Evolutionary conservation across 2,113 vertebrate species (phyloP).

Genomic region (Channa maculata): DNA sequence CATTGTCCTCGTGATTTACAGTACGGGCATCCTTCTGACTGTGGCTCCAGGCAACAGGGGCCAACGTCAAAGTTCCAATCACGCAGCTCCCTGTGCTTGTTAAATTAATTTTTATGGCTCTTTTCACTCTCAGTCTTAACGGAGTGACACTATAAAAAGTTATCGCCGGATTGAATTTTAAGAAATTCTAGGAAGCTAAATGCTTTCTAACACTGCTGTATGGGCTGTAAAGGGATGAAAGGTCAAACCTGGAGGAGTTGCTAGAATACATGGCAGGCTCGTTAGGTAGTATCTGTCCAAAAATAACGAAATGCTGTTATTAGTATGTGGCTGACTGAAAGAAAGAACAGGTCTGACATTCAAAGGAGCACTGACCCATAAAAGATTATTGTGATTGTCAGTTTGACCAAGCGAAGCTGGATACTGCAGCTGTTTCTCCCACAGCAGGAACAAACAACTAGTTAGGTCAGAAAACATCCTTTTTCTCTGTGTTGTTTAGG

Average conservation of each 20-base stretch:
- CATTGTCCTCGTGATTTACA: constrained; percentile 44
- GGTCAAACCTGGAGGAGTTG: neutral
- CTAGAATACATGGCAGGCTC: neutral
- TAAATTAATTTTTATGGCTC: constrained; percentile 53
- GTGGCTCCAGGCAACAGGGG: constrained; percentile 14
- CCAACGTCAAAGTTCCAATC: constrained; percentile 26
- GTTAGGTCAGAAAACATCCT: constrained; percentile 17
- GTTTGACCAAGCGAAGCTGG: constrained; percentile 2
- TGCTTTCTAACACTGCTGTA: neutral
- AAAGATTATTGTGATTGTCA: constrained; percentile 16
- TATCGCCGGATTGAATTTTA: constrained; percentile 5
- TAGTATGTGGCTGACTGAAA: constrained; percentile 22
- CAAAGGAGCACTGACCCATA: constrained; percentile 20
- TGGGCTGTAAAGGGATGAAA: neutral
- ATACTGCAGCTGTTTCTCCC: constrained; percentile 20
- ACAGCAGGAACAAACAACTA: constrained; percentile 16
- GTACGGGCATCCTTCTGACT: constrained; percentile 6
- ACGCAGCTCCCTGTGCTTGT: constrained; percentile 34
- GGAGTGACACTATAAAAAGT: constrained; percentile 6
- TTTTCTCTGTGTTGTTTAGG: constrained; percentile 4
- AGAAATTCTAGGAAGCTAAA: neutral
- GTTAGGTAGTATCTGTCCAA: constrained; percentile 19
- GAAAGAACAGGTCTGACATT: constrained; percentile 31
- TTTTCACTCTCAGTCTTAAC: constrained; percentile 35
- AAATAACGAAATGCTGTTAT: neutral